A percentile compares a stretch with the other conserved stretches of the same genome.
These are phyloP conservation scores for Stenurella melanura DNA, from an alignment of 2,888 invertebrate genomes.

Conservation along the genomic window DNA sequence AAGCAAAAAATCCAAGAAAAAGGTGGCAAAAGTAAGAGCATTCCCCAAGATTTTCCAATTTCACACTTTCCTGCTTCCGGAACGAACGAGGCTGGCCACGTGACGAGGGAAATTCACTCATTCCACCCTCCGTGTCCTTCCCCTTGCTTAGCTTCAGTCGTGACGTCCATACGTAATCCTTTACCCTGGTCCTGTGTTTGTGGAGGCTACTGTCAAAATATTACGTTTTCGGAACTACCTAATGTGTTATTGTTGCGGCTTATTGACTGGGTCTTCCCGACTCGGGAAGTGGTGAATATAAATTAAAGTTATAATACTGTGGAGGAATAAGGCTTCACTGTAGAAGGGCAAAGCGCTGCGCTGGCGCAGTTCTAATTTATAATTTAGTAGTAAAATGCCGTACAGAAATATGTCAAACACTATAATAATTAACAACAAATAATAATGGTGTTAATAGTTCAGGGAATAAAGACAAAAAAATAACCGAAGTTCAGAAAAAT, in stretches of 20 bases:
- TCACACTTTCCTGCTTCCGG: conserved; percentile 72
- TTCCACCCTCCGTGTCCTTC: conserved; percentile 25
- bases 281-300: conserved; percentile 26
- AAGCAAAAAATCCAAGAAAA: conserved; percentile 46
- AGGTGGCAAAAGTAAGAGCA: conserved; percentile 70
- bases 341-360: not conserved
- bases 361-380: not conserved
- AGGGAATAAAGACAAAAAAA: too few species aligned
- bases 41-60: conserved; percentile 72
- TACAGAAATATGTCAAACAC: too few species aligned
- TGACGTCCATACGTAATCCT: conserved; percentile 67
- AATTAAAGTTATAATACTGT: conserved; percentile 24
- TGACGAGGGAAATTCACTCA: conserved; percentile 59
- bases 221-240: conserved; percentile 57
- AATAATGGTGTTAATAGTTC: too few species aligned
- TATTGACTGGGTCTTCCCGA: conserved; percentile 47
- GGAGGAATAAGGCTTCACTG: not conserved
- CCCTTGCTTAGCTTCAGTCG: conserved; percentile 51
- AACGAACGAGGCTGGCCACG: conserved; percentile 68
- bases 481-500: too few species aligned
- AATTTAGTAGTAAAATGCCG: too few species aligned
- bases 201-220: conserved; percentile 64
- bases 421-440: too few species aligned
- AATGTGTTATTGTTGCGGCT: conserved; percentile 64
- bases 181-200: conserved; percentile 59